Base-by-base conservation (phyloP, 2,113 vertebrate species). In the Rostratula benghalensis region DNA sequence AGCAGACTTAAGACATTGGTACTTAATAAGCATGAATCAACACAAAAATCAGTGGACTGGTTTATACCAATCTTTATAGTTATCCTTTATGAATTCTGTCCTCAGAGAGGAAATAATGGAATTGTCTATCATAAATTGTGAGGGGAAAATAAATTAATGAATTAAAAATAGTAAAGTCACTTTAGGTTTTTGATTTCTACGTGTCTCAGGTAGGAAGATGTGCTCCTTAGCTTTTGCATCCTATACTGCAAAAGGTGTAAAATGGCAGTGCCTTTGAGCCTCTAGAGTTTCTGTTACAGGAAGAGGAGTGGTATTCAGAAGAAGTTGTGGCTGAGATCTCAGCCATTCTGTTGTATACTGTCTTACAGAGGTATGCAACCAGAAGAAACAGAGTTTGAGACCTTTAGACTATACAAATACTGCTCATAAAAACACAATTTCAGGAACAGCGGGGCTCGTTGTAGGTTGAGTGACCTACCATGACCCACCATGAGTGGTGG, bases 381-480 rank as follows among this genome's bases (percentile, higher is more conserved):
- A 70, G 22, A 86, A 83, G 17, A 57, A 41, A 59, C 5, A 54
- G 43, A 75, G 8, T 71, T 79, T 64, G 48, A 80, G 53, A 80
- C 16, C 9, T 69, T 53, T 23, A 43, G 5, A 30, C 13, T 89
- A 2, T 43, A 28, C 31, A 41, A 89, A 18, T 35, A 10, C 13
- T 57, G 20, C 21, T 63, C 35, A 67, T 21, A 22, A 75, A 82
- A 71, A 16, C 14, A 11, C 67, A 37, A 27, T 39, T 21, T 6
- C 6, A 37, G 53, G 51, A 67, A 67, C 6, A 5, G 11, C 3
- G 8, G n/a, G 14, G 7, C 0, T 6, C 9, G 5, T 27, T 14
- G 22, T 24, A 28, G 9, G 10, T 25, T 71, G 39, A 39, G 39
- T 39, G 39, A 11, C 39, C 39, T 39, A 39, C 39, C 39, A 39